A percentile compares a stretch with the other conserved stretches of the same genome.
Conservation (phyloP, 1,140 invertebrate species). For the Drosophila pachea region DNA sequence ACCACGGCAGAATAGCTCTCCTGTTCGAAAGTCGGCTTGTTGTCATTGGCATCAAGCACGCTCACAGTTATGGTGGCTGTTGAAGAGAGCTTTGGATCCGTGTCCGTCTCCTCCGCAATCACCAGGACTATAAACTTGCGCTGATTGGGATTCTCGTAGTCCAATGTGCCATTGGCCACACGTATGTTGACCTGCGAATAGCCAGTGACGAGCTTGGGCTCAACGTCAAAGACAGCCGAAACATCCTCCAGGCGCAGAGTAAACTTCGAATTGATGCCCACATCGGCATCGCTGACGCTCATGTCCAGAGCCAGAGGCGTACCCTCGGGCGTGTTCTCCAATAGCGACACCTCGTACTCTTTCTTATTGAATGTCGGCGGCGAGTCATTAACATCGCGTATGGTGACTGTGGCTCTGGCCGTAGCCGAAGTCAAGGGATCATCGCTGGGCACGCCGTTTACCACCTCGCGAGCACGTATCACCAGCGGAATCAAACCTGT, state of each 20-base stretch:
- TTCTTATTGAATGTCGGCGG: slow-evolving; percentile 89
- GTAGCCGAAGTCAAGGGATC: slow-evolving; percentile 84
- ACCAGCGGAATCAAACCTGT: slow-evolving; percentile 88
- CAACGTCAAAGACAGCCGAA: slow-evolving; percentile 89
- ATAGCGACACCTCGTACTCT: slow-evolving; percentile 89
- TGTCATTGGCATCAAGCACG: slow-evolving; percentile 94
- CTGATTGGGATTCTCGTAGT: slow-evolving; percentile 95
- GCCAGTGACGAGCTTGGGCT: slow-evolving; percentile 88
- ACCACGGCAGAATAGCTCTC: slow-evolving; percentile 86
- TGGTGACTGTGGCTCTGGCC: slow-evolving; percentile 88
- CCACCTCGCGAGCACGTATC: slow-evolving; percentile 86
- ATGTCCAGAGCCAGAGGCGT: slow-evolving; percentile 91
- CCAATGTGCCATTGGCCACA: slow-evolving; percentile 88
- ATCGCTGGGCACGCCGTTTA: slow-evolving; percentile 85
- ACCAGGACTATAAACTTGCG: slow-evolving; percentile 93
- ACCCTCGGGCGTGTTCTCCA: slow-evolving; percentile 89
- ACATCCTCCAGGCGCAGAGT: slow-evolving; percentile 87
- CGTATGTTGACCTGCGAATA: slow-evolving; percentile 90
- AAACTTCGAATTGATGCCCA: slow-evolving; percentile 90
- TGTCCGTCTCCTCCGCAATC: slow-evolving; percentile 90
- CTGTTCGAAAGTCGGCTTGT: slow-evolving; percentile 88
- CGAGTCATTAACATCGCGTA: slow-evolving; percentile 96
- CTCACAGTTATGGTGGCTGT: slow-evolving; percentile 92
- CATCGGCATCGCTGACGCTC: slow-evolving; percentile 91
- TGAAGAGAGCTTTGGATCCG: slow-evolving; percentile 87